Percentiles rank a stretch among this genome's conserved stretches.
Conservation (phyloP, 2,113 vertebrate species). For the Lasiurus cinereus region DNA sequence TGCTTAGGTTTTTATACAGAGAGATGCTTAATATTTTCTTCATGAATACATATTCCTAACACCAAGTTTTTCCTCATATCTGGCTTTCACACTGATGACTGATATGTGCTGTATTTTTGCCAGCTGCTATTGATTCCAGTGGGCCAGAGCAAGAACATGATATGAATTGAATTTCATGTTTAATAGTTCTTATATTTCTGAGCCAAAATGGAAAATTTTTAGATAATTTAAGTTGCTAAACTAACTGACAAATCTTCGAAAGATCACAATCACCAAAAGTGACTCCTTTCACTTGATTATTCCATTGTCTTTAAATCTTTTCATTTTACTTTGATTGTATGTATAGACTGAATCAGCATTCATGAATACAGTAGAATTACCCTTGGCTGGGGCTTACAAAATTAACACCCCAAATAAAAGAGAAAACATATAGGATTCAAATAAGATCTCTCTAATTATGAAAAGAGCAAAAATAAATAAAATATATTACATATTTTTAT, state of each 20-base stretch:
- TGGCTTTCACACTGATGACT: neutral
- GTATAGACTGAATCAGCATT: neutral
- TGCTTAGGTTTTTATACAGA: no score
- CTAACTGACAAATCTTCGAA: slow-evolving; percentile 36
- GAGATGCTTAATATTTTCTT: neutral
- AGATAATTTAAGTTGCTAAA: slow-evolving; percentile 20
- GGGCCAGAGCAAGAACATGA: neutral
- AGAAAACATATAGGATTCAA: neutral
- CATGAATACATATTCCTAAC: neutral
- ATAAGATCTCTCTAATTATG: slow-evolving; percentile 1
- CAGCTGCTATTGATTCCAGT: neutral
- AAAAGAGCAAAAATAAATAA: neutral
- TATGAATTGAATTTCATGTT: slow-evolving; percentile 22
- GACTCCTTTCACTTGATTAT: slow-evolving; percentile 15
- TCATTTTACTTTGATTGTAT: slow-evolving; percentile 30
- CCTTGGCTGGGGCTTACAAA: neutral
- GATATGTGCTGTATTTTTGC: neutral
- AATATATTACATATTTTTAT: neutral
- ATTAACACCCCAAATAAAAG: slow-evolving; percentile 22
- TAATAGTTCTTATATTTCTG: neutral
- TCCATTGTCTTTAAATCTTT: slow-evolving; percentile 32
- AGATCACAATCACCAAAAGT: neutral
- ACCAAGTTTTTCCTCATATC: neutral
- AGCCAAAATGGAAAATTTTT: neutral
- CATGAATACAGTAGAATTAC: neutral